Evolutionary conservation across 2,113 vertebrate genomes (phyloP).

Genomic region (Antechinus flavipes): DNA sequence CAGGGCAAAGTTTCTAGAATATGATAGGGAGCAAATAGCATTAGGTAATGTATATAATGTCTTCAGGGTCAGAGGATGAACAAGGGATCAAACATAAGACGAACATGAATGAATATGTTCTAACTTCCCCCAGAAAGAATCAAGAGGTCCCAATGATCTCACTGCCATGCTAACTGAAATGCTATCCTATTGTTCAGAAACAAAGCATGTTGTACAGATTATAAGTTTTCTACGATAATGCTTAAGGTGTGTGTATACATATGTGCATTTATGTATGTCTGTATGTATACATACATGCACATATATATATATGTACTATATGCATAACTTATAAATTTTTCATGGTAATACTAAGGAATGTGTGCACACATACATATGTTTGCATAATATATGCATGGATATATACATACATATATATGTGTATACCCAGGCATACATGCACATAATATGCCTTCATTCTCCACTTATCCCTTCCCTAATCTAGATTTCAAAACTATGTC

Average conservation of each 20-base stretch:
- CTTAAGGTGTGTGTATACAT: background rate
- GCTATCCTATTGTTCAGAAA: slow-evolving; percentile 34
- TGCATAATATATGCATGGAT: too few species aligned
- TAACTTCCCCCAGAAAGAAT: background rate
- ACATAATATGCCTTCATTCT: too few species aligned
- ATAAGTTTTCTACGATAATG: slow-evolving; percentile 31
- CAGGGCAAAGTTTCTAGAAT: slow-evolving; percentile 19
- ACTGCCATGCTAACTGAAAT: background rate
- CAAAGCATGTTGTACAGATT: slow-evolving; percentile 32
- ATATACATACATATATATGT: too few species aligned
- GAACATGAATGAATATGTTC: background rate
- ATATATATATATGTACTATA: too few species aligned
- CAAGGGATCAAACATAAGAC: background rate
- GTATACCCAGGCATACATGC: too few species aligned
- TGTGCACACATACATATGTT: too few species aligned
- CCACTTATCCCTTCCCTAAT: too few species aligned
- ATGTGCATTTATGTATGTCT: background rate
- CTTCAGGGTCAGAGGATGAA: slow-evolving; percentile 15
- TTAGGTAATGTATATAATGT: slow-evolving; percentile 6
- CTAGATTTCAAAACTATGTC: too few species aligned
- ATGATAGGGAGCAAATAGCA: background rate
- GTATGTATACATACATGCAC: too few species aligned
- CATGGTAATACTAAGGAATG: too few species aligned
- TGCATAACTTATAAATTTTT: too few species aligned
- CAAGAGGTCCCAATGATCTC: background rate